Evolutionary conservation across 2,888 invertebrate genomes (phyloP).

Genomic region (Ectemnius cavifrons): DNA sequence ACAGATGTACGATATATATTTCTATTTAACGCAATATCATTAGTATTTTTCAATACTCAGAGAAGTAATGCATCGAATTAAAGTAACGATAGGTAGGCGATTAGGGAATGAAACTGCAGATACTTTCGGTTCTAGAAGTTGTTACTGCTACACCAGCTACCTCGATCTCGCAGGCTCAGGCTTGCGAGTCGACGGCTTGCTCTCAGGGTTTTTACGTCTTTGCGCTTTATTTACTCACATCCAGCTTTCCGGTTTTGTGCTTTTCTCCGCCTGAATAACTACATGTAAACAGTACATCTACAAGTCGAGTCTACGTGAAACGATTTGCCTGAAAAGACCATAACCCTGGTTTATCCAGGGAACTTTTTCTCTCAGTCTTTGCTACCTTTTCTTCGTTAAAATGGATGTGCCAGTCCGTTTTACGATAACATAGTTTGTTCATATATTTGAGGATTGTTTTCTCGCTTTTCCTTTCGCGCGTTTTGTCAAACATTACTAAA

Average conservation of each 20-base stretch:
- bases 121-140: slow-evolving; percentile 66
- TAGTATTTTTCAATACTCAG: slow-evolving; percentile 72
- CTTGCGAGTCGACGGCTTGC: slow-evolving; percentile 56
- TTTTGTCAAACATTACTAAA: no score
- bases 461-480: no score
- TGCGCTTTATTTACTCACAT: slow-evolving; percentile 40
- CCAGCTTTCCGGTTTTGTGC: slow-evolving; percentile 21
- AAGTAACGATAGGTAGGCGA: slow-evolving; percentile 67
- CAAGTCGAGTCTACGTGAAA: no score
- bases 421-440: no score
- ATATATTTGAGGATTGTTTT: no score
- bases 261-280: slow-evolving; percentile 24
- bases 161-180: slow-evolving; percentile 34
- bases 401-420: no score
- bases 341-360: no score
- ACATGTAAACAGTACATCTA: neutral
- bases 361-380: no score
- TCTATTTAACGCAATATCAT: slow-evolving; percentile 74
- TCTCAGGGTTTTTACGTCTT: slow-evolving; percentile 73
- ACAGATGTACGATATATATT: slow-evolving; percentile 63
- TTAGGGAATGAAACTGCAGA: slow-evolving; percentile 61
- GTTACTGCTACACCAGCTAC: slow-evolving; percentile 53
- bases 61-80: slow-evolving; percentile 68
- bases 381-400: no score
- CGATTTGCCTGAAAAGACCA: no score